Evolutionary conservation across 2,888 invertebrate genomes (phyloP).

Genomic region (Zele albiditarsus): DNA sequence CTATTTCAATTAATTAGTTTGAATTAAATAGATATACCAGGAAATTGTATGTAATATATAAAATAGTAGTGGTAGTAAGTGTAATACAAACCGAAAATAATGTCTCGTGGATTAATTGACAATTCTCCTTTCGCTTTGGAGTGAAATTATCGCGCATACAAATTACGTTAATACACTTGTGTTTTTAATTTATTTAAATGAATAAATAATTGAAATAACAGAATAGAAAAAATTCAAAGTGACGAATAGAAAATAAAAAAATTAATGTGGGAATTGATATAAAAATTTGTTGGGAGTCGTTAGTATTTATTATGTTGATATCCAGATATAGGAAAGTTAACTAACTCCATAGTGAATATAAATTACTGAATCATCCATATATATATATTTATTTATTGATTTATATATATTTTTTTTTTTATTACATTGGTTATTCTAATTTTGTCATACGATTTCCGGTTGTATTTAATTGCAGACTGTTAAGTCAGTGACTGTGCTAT

Average conservation of each 20-base stretch:
- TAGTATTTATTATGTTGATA: no score
- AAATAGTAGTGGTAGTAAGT: neutral
- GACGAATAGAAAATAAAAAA: no score
- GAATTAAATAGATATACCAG: constrained; percentile 19
- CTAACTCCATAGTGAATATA: constrained; percentile 18
- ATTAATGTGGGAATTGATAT: no score
- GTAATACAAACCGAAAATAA: constrained; percentile 16
- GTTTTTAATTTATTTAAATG: constrained; percentile 23
- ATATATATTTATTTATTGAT: constrained; percentile 20
- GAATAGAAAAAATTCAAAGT: constrained; percentile 13
- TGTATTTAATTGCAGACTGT: no score
- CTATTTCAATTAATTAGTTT: constrained; percentile 35
- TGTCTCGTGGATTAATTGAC: constrained; percentile 27
- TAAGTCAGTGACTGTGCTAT: no score
- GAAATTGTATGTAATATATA: constrained; percentile 4
- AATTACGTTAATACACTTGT: constrained; percentile 23
- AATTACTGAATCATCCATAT: constrained; percentile 11
- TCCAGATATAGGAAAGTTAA: neutral
- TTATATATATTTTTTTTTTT: constrained; percentile 13
- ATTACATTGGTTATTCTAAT: neutral
- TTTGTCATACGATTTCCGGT: neutral
- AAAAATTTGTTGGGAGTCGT: no score
- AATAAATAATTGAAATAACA: constrained; percentile 5
- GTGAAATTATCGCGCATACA: neutral
- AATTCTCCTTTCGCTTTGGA: neutral